Evolutionary conservation across 2,797 vertebrate genomes (phyloP), one percentile per base, ranked within the genome.

Genomic region (Danionella dracula): DNA sequence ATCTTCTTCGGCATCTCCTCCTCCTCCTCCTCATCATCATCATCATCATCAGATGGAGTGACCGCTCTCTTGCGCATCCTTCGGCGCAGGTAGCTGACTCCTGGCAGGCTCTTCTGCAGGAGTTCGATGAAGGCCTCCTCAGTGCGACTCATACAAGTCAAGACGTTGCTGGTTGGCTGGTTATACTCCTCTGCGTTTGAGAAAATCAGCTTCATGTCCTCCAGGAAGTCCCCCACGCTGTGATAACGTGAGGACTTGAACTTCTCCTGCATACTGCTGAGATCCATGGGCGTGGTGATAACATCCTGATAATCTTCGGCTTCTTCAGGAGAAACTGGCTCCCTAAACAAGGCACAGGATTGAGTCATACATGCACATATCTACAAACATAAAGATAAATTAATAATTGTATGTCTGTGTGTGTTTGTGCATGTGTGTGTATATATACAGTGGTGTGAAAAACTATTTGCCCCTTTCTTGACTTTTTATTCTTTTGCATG

Each of bases 171-270:
- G 82, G 92, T 91, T 0, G 91, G 88, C 80, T 92, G 90, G 86
- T 97, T 96, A 87, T 97, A 98, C 75, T 92, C 83, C 85, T 98
- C 97, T 0, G 96, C 94, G 0, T 99, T 99, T 81, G 90, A 85
- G 79, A 99, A 99, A 68, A 98, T 92, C 53, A 95, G 88, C 75
- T 98, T 99, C 50, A 97, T 62, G 82, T 99, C 96, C 0, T 92
- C 87, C 8, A 98, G 80, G 79, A 98, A 98, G 71, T 98, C 95
- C 32, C 92, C 89, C 41, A 89, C 85, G 0, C 93, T 90, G 31
- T 92, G 92, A 76, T 98, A 99, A 31, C 59, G 79, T 37, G 90
- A 86, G 9, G 91, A 91, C 11, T 86, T 89, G 54, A 94, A 93
- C 78, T 98, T 99, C 75, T 81, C 88, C 84, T 92, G 91, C 89